Conservation (phyloP, 2,888 invertebrate genomes). For the Trypoxylon attenuatum region DNA sequence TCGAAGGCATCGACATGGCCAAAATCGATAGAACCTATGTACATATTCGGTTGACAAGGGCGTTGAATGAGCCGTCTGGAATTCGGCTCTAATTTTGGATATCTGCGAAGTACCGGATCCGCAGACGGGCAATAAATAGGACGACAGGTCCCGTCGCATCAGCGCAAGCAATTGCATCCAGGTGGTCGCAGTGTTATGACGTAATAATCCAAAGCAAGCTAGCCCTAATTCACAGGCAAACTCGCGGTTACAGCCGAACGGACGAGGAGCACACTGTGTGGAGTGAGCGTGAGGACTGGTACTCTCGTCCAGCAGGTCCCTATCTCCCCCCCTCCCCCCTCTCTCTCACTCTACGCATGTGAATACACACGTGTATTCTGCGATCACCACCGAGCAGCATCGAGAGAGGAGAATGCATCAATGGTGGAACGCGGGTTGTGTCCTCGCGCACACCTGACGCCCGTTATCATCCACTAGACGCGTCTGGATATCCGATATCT, state of each 20-base stretch:
- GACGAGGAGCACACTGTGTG: too few relatives aligned
- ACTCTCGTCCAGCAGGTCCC: constrained; percentile 30
- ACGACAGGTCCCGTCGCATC: constrained; percentile 60
- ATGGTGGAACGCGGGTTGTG: constrained; percentile 62
- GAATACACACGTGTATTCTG: constrained; percentile 41
- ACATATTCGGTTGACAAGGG: too few relatives aligned
- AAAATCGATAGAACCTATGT: too few relatives aligned
- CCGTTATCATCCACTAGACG: constrained; percentile 61
- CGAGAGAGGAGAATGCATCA: constrained; percentile 18
- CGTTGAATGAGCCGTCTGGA: background rate
- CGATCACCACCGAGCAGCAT: too few relatives aligned
- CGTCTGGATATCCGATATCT: constrained; percentile 55
- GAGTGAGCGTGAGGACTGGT: too few relatives aligned
- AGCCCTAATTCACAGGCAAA: constrained; percentile 63
- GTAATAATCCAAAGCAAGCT: constrained; percentile 66
- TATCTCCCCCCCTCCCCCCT: too few relatives aligned
- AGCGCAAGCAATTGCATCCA: constrained; percentile 64
- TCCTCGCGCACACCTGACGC: constrained; percentile 63
- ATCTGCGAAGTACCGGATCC: constrained; percentile 18
- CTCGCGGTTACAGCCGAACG: constrained; percentile 26
- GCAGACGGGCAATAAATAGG: constrained; percentile 60
- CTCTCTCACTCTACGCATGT: too few relatives aligned
- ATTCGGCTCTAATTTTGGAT: constrained; percentile 27
- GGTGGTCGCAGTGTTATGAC: constrained; percentile 67
- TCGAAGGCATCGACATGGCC: background rate